These are phyloP conservation scores for Latrodectus elegans DNA, from an alignment of 2,888 invertebrate species.

Conservation along the genomic window DNA sequence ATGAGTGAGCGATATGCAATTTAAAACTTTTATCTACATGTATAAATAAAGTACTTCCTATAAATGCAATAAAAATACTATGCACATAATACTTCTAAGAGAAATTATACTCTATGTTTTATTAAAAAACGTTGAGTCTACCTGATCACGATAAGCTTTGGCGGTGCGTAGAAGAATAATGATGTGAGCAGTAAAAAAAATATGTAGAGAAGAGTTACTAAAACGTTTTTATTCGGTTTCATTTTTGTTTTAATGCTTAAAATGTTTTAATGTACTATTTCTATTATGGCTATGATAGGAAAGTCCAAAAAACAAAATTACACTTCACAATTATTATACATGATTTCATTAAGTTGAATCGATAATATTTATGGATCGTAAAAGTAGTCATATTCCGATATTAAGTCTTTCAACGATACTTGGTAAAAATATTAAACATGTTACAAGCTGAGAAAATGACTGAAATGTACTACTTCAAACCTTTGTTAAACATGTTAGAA, in stretches of 20 bases:
- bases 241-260: conserved; percentile 6
- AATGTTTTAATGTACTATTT: conserved; percentile 19
- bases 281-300: conserved; percentile 38
- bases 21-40: too few species aligned
- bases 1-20: too few species aligned
- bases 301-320: conserved; percentile 13
- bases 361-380: conserved; percentile 61
- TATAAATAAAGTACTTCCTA: too few species aligned
- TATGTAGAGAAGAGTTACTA: background rate
- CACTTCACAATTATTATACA: conserved; percentile 40
- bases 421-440: conserved; percentile 10
- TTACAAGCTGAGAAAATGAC: background rate
- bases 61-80: too few species aligned
- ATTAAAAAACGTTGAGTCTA: too few species aligned
- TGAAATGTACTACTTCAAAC: too few species aligned
- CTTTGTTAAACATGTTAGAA: too few species aligned
- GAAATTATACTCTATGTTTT: too few species aligned
- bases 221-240: background rate
- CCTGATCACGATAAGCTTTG: too few species aligned
- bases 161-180: too few species aligned
- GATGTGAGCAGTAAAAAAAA: background rate
- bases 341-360: conserved; percentile 61
- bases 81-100: too few species aligned
- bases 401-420: conserved; percentile 15
- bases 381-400: conserved; percentile 49